A percentile compares a stretch with the other conserved stretches of the same genome.
phyloP scores from a whole-genome alignment of 2,113 vertebrate genomes.

The Corythornis madagascariensis region DNA sequence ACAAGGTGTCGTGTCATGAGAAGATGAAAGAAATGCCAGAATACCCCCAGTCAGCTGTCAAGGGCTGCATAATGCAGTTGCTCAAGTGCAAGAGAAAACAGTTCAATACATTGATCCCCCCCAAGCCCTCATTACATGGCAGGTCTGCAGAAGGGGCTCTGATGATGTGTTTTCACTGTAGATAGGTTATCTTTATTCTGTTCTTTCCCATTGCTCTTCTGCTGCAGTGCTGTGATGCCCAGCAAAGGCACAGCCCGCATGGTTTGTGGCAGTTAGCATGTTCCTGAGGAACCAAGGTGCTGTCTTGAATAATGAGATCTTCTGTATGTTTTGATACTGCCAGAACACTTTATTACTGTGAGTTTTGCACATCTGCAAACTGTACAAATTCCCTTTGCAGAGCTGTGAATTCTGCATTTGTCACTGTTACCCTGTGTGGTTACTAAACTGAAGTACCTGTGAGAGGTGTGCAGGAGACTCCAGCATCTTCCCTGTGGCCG shows the following conservation, averaged over 20 bases:
- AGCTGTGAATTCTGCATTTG: neutral
- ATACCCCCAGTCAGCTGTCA: too few species aligned
- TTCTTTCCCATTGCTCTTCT: neutral
- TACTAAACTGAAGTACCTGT: constrained; percentile 75
- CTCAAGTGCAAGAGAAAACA: too few species aligned
- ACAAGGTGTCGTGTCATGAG: too few species aligned
- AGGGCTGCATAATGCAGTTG: too few species aligned
- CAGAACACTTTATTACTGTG: neutral
- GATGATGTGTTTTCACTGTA: too few species aligned
- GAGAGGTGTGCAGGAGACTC: constrained; percentile 88
- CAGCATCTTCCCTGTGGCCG: constrained; percentile 93
- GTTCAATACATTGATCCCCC: too few species aligned
- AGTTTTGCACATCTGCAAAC: neutral
- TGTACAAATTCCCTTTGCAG: neutral
- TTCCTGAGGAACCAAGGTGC: neutral
- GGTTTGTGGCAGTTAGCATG: neutral
- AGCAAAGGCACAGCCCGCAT: neutral
- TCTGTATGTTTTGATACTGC: neutral
- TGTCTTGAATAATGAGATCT: neutral
- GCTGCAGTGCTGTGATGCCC: neutral
- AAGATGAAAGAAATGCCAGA: too few species aligned
- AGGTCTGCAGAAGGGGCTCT: too few species aligned
- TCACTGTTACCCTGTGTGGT: neutral
- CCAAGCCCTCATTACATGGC: too few species aligned
- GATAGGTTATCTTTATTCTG: neutral